These are phyloP conservation scores for Corydoras sp. DNA, from an alignment of 2,113 vertebrate species.

Conservation along the genomic window DNA sequence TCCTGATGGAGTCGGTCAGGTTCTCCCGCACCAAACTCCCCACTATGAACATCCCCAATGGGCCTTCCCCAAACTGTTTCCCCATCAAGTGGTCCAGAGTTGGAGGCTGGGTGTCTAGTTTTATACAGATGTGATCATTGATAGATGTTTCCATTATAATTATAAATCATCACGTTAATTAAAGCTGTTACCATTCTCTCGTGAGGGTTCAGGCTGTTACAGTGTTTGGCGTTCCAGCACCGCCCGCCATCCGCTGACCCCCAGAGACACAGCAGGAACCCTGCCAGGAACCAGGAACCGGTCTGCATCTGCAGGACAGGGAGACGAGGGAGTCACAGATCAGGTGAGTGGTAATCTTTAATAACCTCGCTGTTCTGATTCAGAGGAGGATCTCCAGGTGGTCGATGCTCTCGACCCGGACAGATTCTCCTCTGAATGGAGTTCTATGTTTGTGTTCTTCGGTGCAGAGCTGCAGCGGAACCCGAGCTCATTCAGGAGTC, in stretches of 20 bases:
- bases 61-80: too few relatives aligned
- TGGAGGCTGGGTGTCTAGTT: too few relatives aligned
- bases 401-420: too few relatives aligned
- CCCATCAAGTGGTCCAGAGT: too few relatives aligned
- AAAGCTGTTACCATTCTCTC: slow-evolving; percentile 25
- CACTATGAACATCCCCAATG: too few relatives aligned
- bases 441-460: too few relatives aligned
- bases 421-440: too few relatives aligned
- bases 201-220: slow-evolving; percentile 62
- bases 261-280: slow-evolving; percentile 57
- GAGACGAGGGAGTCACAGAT: background rate
- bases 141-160: too few relatives aligned
- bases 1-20: too few relatives aligned
- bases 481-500: background rate
- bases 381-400: background rate
- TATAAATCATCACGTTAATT: too few relatives aligned
- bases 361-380: background rate
- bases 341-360: background rate
- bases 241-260: slow-evolving; percentile 46
- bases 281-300: slow-evolving; percentile 52
- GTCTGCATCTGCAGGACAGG: slow-evolving; percentile 63
- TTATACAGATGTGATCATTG: too few relatives aligned
- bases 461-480: background rate
- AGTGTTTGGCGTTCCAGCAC: slow-evolving; percentile 65
- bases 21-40: too few relatives aligned